Conservation (phyloP, 1,140 invertebrate genomes). For the Homarus americanus region DNA sequence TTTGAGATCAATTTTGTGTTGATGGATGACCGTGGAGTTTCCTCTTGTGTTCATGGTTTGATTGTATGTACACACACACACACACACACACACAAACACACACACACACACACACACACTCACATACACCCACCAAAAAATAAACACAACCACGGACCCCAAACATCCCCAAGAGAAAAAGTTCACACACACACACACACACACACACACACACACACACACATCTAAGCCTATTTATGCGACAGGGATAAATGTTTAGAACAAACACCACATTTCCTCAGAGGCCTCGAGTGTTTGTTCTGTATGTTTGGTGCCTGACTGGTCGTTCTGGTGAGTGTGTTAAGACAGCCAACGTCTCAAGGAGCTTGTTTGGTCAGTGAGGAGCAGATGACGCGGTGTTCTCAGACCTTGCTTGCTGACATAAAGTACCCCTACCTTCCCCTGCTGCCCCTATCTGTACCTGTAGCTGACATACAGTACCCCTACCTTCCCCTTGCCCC, state of each 20-base stretch:
- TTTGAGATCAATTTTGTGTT: no score
- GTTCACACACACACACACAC: not conserved
- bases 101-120: no score
- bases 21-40: no score
- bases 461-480: no score
- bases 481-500: no score
- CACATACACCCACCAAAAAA: no score
- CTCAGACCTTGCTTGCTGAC: no score
- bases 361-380: not conserved
- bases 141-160: no score
- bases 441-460: not conserved
- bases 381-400: not conserved
- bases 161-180: no score
- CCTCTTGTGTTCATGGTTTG: no score
- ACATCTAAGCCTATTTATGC: not conserved
- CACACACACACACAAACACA: not conserved
- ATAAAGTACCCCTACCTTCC: no score
- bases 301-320: not conserved
- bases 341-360: not conserved
- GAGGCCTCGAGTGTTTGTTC: not conserved
- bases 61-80: not conserved
- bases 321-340: not conserved
- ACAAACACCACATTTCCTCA: not conserved
- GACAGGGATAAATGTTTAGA: not conserved
- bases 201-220: not conserved